Conservation (phyloP, 2,797 vertebrate species). For the Pristis pectinata region DNA sequence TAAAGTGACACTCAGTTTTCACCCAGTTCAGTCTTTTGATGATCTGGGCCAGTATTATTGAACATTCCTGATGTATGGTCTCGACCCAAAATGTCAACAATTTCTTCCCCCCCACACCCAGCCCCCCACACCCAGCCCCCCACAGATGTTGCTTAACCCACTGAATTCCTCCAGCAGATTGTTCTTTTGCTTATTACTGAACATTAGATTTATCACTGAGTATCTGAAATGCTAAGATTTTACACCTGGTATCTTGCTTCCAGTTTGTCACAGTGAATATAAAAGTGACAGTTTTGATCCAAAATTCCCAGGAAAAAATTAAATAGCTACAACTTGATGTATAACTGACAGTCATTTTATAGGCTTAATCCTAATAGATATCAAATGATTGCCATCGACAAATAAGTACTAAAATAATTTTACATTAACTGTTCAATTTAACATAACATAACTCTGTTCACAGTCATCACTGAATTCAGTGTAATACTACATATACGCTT, state of each 20-base stretch:
- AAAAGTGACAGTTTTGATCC: background rate
- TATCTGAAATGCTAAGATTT: background rate
- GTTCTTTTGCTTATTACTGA: no score
- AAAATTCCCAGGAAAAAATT: background rate
- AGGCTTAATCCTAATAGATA: background rate
- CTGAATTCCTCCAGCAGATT: no score
- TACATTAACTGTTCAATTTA: background rate
- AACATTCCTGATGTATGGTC: no score
- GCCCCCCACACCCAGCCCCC: no score
- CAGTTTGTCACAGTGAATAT: background rate
- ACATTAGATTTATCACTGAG: background rate
- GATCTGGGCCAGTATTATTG: no score
- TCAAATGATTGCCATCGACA: background rate
- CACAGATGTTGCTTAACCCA: no score
- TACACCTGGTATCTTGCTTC: background rate
- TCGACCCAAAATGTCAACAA: no score
- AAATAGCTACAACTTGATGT: background rate
- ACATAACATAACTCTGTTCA: background rate
- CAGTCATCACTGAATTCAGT: background rate
- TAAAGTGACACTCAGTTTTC: no score
- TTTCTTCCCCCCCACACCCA: no score
- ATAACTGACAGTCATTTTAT: background rate
- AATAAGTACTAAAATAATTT: background rate
- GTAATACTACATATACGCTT: background rate
- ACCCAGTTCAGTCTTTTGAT: no score